A percentile compares a stretch with the other conserved stretches of the same genome.
These are phyloP conservation scores for Notiomystis cincta DNA, from an alignment of 2,113 vertebrate species.

Conservation along the genomic window DNA sequence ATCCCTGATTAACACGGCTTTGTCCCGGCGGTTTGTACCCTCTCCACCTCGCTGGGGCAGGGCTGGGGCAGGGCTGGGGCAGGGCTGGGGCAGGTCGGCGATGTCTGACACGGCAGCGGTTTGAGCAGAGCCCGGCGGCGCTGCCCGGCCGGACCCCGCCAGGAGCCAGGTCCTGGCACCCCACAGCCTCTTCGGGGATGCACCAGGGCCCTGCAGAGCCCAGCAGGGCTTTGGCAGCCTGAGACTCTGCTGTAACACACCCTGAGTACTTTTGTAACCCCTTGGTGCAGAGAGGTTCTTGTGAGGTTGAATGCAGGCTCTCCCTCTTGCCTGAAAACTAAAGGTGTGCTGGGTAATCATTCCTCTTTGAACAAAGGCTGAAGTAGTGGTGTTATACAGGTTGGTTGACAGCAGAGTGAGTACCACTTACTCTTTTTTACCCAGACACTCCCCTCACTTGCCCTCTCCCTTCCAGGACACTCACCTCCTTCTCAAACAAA, in stretches of 20 bases:
- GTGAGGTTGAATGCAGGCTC: not conserved
- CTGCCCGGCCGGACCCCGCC: too few species aligned
- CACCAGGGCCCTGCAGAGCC: not conserved
- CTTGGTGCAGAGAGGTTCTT: not conserved
- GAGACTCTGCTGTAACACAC: not conserved
- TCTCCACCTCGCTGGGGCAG: not conserved
- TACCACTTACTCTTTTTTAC: not conserved
- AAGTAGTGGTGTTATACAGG: not conserved
- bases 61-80: not conserved
- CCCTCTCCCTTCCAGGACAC: not conserved
- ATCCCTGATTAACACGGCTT: constrained; percentile 5
- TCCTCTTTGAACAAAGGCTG: not conserved
- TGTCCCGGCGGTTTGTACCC: not conserved
- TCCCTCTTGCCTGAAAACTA: not conserved
- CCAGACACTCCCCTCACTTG: not conserved
- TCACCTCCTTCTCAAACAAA: not conserved
- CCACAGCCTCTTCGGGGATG: not conserved
- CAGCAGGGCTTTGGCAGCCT: not conserved
- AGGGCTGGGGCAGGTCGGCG: not conserved
- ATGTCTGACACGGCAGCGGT: fast-evolving
- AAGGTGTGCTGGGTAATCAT: not conserved
- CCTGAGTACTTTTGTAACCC: not conserved
- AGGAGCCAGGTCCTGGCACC: not conserved
- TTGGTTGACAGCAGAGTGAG: not conserved
- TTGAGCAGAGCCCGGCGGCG: too few species aligned